Percentiles rank a stretch among this genome's conserved stretches.
phyloP scores from a whole-genome alignment of 1,140 invertebrate genomes.

The Branchinecta lynchi region DNA sequence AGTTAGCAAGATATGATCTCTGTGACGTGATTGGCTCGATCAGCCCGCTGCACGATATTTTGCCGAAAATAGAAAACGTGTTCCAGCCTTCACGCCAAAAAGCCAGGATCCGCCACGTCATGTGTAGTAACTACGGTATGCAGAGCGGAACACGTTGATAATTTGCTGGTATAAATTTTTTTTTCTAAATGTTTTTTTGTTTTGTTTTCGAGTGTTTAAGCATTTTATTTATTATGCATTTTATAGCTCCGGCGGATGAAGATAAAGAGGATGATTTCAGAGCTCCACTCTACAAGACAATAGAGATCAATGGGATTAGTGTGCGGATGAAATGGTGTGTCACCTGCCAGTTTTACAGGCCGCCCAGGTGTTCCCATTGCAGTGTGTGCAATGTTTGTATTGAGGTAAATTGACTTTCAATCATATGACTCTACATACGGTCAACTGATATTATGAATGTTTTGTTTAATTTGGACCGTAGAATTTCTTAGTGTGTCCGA shows the following conservation, averaged over 20 bases:
- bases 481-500: too few relatives aligned
- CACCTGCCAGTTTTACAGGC: slow-evolving; percentile 98
- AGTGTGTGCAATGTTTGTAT: slow-evolving; percentile 98
- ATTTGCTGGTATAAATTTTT: background rate
- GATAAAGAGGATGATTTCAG: slow-evolving; percentile 91
- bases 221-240: slow-evolving; percentile 16
- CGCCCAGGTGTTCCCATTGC: slow-evolving; percentile 95
- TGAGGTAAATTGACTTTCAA: slow-evolving; percentile 47
- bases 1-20: too few relatives aligned
- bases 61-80: too few relatives aligned
- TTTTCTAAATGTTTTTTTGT: background rate
- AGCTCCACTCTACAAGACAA: slow-evolving; percentile 92
- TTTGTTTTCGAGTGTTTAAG: slow-evolving; percentile 13
- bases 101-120: too few relatives aligned
- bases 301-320: slow-evolving; percentile 94
- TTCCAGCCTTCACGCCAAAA: too few relatives aligned
- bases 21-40: too few relatives aligned
- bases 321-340: slow-evolving; percentile 99
- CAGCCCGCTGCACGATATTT: too few relatives aligned
- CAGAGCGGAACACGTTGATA: too few relatives aligned
- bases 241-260: slow-evolving; percentile 80
- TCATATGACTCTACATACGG: too few relatives aligned
- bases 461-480: too few relatives aligned
- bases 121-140: too few relatives aligned
- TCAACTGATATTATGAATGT: too few relatives aligned